phyloP scores from a whole-genome alignment of 2,113 vertebrate genomes.

The Egretta garzetta region DNA sequence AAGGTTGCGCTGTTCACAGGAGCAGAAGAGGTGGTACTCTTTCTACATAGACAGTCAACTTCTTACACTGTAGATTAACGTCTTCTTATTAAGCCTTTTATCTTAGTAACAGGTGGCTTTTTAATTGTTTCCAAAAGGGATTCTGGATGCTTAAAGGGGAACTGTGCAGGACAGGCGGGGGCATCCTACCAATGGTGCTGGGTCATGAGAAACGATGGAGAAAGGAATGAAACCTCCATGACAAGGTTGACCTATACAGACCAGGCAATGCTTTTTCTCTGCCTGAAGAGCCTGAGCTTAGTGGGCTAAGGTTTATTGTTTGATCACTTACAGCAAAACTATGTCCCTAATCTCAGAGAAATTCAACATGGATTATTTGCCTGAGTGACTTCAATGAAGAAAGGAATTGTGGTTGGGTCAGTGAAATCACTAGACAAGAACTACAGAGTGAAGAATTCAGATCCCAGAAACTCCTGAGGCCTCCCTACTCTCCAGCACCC shows the following conservation, averaged over 20 bases:
- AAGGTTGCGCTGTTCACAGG: background rate
- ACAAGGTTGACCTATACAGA: background rate
- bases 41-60: background rate
- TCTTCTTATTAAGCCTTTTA: background rate
- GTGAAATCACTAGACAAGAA: background rate
- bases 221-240: background rate
- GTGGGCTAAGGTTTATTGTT: background rate
- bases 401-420: background rate
- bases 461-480: background rate
- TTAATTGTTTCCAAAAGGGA: background rate
- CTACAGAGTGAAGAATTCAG: background rate
- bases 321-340: background rate
- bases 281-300: background rate
- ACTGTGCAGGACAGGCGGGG: background rate
- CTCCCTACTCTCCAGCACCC: background rate
- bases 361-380: background rate
- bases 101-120: background rate
- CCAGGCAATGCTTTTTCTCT: background rate
- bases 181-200: background rate
- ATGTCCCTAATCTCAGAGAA: background rate
- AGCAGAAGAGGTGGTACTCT: background rate
- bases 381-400: background rate
- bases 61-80: background rate
- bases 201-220: background rate
- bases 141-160: background rate